phyloP scores from a whole-genome alignment of 2,113 vertebrate species.

The Alouatta palliata region DNA sequence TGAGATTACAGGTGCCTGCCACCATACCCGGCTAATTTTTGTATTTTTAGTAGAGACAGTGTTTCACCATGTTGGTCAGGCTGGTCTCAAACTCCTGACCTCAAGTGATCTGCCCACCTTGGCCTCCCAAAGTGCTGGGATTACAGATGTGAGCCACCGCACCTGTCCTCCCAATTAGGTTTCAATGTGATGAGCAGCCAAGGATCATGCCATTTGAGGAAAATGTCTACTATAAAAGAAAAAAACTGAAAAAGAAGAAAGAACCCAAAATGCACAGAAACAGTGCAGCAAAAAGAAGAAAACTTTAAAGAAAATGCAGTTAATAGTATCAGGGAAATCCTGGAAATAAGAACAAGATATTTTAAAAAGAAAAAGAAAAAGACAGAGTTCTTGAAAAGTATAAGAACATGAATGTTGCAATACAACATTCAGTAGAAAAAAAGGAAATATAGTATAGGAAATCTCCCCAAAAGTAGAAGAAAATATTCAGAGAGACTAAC shows the following conservation, averaged over 20 bases:
- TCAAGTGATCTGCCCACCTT: too few species aligned
- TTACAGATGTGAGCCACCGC: too few species aligned
- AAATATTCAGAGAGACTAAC: not conserved
- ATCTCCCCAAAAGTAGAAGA: not conserved
- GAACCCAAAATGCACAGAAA: not conserved
- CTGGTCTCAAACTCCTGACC: too few species aligned
- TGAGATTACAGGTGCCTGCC: too few species aligned
- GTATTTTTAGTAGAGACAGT: too few species aligned
- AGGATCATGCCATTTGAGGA: not conserved
- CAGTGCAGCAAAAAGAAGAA: not conserved
- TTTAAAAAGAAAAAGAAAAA: not conserved
- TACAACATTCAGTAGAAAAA: not conserved
- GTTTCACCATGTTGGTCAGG: too few species aligned
- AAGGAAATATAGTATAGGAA: not conserved
- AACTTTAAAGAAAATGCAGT: not conserved
- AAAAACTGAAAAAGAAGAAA: not conserved
- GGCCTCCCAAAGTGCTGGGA: too few species aligned
- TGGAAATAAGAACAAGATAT: not conserved
- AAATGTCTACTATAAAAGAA: not conserved
- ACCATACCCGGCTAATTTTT: too few species aligned
- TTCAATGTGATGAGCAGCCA: not conserved
- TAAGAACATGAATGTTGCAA: conserved; percentile 5
- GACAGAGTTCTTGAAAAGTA: not conserved
- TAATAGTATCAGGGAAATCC: not conserved
- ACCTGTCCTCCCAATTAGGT: not conserved